phyloP scores from a whole-genome alignment of 2,888 invertebrate genomes.

The Heteromurus nitidus region DNA sequence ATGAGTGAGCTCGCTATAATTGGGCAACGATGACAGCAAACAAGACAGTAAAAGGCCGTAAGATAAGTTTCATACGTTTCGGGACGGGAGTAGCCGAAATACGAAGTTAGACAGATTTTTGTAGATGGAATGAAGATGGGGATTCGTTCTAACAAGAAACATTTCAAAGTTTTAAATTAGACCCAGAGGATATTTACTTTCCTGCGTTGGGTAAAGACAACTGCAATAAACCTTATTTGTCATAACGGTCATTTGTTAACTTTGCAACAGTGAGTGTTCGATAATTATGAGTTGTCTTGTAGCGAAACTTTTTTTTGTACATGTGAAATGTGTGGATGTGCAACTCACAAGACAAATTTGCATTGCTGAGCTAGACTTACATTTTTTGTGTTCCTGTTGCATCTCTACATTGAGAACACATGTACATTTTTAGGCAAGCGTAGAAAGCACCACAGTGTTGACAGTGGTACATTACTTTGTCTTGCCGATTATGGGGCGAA shows the following conservation, averaged over 20 bases:
- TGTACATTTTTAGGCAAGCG: slow-evolving; percentile 39
- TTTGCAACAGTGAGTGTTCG: slow-evolving; percentile 21
- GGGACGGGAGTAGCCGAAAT: too few relatives aligned
- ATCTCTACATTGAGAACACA: background rate
- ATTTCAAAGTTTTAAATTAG: slow-evolving; percentile 20
- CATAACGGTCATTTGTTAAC: slow-evolving; percentile 47
- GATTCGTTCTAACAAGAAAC: too few relatives aligned
- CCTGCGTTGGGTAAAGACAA: background rate
- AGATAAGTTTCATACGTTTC: too few relatives aligned
- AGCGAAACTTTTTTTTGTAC: slow-evolving; percentile 3
- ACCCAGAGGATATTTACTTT: slow-evolving; percentile 44
- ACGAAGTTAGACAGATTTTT: too few relatives aligned
- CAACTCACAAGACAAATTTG: too few relatives aligned
- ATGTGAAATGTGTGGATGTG: background rate
- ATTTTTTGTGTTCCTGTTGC: background rate
- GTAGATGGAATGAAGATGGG: too few relatives aligned
- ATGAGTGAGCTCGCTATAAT: slow-evolving; percentile 38
- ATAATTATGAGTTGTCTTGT: background rate
- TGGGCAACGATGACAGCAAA: slow-evolving; percentile 42
- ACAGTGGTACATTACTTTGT: slow-evolving; percentile 28
- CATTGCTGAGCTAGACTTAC: too few relatives aligned
- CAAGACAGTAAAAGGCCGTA: too few relatives aligned
- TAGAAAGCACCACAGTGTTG: slow-evolving; percentile 41
- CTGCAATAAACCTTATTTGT: slow-evolving; percentile 28
- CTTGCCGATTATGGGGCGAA: slow-evolving; percentile 39